A percentile compares a stretch with the other conserved stretches of the same genome.
These are phyloP conservation scores for Lota lota DNA, from an alignment of 2,113 vertebrate species.

Conservation along the genomic window DNA sequence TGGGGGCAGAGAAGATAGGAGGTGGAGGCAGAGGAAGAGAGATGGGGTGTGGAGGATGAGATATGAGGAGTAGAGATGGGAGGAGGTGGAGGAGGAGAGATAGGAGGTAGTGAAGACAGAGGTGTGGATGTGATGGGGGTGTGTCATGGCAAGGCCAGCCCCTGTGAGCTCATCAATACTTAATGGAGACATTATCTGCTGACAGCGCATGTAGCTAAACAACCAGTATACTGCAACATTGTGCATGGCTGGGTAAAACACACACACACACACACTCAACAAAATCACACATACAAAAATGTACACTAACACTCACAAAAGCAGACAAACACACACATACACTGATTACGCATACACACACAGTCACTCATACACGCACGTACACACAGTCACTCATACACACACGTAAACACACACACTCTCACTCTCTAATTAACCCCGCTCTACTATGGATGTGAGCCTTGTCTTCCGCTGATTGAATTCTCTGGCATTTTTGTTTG, in stretches of 20 bases:
- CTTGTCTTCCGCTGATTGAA: conserved; percentile 60
- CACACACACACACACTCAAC: no score
- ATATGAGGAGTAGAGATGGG: no score
- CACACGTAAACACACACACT: no score
- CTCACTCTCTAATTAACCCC: conserved; percentile 62
- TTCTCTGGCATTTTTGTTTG: conserved; percentile 38
- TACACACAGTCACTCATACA: no score
- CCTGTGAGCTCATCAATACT: conserved; percentile 55
- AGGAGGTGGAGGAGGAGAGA: no score
- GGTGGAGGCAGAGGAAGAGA: no score
- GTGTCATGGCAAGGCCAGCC: neutral
- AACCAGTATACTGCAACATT: conserved; percentile 64
- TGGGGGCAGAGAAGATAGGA: no score
- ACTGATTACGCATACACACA: no score
- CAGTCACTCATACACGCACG: no score
- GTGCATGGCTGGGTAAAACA: conserved; percentile 58
- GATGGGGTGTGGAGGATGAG: neutral
- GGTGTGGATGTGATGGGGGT: conserved; percentile 2
- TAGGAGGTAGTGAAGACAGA: neutral
- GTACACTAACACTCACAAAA: no score
- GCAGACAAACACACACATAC: no score
- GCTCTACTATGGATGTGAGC: conserved; percentile 36
- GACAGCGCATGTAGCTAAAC: conserved; percentile 60
- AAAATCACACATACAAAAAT: no score
- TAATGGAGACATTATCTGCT: conserved; percentile 67